Evolutionary conservation across 1,140 invertebrate genomes (phyloP).

Genomic region (Teleopsis dalmanni): DNA sequence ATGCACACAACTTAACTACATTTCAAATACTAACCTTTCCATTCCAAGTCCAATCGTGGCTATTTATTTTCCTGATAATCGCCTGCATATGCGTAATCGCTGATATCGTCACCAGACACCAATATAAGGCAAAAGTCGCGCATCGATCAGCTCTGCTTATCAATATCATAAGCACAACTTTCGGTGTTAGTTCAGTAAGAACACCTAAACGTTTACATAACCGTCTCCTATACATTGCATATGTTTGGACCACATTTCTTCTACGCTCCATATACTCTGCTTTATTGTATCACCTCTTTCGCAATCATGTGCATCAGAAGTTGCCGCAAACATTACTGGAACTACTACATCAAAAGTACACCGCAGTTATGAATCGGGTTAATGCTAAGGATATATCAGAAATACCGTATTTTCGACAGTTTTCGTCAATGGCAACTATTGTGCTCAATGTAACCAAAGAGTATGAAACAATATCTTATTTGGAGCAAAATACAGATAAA

Average conservation of each 20-base stretch:
- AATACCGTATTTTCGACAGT: slow-evolving; percentile 13
- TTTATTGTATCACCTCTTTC: slow-evolving; percentile 20
- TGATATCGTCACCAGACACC: no score
- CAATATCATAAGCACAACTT: no score
- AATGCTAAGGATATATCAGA: slow-evolving; percentile 15
- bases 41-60: slow-evolving; percentile 19
- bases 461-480: slow-evolving; percentile 13
- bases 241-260: slow-evolving; percentile 19
- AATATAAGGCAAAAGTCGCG: no score
- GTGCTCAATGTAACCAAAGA: slow-evolving; percentile 16
- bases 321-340: slow-evolving; percentile 17
- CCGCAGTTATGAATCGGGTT: slow-evolving; percentile 20
- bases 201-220: no score
- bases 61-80: no score
- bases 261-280: slow-evolving; percentile 23
- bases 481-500: slow-evolving; percentile 8
- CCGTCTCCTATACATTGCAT: no score
- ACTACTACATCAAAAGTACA: slow-evolving; percentile 12
- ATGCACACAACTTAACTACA: slow-evolving; percentile 21
- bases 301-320: slow-evolving; percentile 19
- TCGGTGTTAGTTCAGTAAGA: no score
- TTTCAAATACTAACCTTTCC: slow-evolving; percentile 19
- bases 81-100: no score
- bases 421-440: slow-evolving; percentile 1
- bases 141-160: no score